These are phyloP conservation scores for Lamprologus callipterus DNA, from an alignment of 2,113 vertebrate species.

Conservation along the genomic window DNA sequence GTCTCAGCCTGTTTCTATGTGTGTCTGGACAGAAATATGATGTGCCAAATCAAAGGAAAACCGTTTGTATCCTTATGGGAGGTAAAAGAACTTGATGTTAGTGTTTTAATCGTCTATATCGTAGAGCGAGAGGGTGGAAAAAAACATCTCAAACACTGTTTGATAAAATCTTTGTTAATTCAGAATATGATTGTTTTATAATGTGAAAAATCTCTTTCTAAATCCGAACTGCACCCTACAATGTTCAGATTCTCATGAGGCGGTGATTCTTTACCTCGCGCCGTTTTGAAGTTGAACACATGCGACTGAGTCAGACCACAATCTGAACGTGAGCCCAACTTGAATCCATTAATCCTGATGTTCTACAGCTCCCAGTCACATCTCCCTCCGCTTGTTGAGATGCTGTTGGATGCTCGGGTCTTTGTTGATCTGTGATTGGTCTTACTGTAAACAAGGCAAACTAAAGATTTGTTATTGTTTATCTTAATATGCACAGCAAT, in stretches of 20 bases:
- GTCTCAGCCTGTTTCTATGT: not conserved
- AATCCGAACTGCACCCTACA: not conserved
- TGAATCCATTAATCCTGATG: not conserved
- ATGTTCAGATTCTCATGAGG: not conserved
- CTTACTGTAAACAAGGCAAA: not conserved
- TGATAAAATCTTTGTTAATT: not conserved
- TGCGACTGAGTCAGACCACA: not conserved
- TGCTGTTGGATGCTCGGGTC: not conserved
- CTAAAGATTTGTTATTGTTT: conserved; percentile 8
- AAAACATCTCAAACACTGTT: not conserved
- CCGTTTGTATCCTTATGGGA: not conserved
- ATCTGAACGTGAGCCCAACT: not conserved
- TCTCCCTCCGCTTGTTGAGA: not conserved
- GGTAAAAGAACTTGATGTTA: not conserved
- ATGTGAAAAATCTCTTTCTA: not conserved
- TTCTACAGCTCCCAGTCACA: not conserved
- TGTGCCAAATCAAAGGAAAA: conserved; percentile 50
- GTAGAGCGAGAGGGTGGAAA: not conserved
- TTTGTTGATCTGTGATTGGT: not conserved
- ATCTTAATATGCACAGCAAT: conserved; percentile 40
- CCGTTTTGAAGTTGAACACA: not conserved
- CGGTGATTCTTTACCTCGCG: not conserved
- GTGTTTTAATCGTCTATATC: not conserved
- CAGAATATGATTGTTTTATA: not conserved
- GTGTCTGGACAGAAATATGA: not conserved